phyloP scores from a whole-genome alignment of 2,113 vertebrate genomes.

The Dasyprocta punctata region DNA sequence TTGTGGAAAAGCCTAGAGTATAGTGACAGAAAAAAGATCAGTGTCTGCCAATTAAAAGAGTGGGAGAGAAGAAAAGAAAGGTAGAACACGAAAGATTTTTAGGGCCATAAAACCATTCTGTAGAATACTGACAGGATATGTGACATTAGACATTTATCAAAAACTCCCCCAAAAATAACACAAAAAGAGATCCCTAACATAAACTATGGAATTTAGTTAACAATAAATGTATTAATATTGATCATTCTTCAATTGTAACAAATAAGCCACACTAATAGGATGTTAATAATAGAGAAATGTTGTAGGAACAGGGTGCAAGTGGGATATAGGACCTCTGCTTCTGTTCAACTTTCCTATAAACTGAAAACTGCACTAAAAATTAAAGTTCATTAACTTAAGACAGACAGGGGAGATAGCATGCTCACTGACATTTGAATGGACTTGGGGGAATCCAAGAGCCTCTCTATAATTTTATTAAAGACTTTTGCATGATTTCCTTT shows the following conservation, averaged over 20 bases:
- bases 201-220: not conserved
- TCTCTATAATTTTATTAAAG: not conserved
- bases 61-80: not conserved
- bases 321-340: not conserved
- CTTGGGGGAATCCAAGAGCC: not conserved
- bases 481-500: not conserved
- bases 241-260: not conserved
- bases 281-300: not conserved
- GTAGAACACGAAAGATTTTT: not conserved
- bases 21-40: not conserved
- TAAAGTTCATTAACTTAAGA: not conserved
- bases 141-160: not conserved
- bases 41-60: not conserved
- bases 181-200: not conserved
- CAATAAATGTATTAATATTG: not conserved
- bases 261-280: not conserved
- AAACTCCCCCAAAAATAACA: conserved; percentile 17
- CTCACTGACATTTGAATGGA: not conserved
- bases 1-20: not conserved
- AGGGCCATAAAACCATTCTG: not conserved
- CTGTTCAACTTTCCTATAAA: not conserved
- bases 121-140: not conserved
- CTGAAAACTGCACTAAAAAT: not conserved
- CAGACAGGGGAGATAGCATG: not conserved
- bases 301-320: no score